A percentile compares a stretch with the other conserved stretches of the same genome.
These are phyloP conservation scores for Urocynchramus pylzowi DNA, from an alignment of 2,113 vertebrate species.

Conservation along the genomic window DNA sequence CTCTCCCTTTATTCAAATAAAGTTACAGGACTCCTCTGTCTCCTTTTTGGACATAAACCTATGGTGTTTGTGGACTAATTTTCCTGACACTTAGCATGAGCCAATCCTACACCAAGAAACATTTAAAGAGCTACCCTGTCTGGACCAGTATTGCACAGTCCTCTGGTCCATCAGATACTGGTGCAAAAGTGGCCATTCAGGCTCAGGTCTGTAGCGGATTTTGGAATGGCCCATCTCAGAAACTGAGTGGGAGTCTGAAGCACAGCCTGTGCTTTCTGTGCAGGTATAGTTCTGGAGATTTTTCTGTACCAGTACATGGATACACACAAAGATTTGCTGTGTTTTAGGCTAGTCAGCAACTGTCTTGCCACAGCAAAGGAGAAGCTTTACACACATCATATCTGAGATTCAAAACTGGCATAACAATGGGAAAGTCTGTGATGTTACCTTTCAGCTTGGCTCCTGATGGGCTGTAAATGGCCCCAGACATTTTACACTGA, in stretches of 20 bases:
- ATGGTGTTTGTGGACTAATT: not conserved
- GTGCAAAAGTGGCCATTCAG: not conserved
- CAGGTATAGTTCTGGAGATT: not conserved
- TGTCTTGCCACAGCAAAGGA: not conserved
- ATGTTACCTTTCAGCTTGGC: not conserved
- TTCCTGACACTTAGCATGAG: not conserved
- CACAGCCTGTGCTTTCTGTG: not conserved
- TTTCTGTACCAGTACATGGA: not conserved
- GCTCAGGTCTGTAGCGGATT: not conserved
- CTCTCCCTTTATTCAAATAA: not conserved
- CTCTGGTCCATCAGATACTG: not conserved
- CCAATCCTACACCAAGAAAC: not conserved
- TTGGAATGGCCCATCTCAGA: not conserved
- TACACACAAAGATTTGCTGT: not conserved
- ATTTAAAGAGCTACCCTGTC: not conserved
- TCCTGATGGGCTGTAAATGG: not conserved
- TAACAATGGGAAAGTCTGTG: not conserved
- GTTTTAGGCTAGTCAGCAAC: not conserved
- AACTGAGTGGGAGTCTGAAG: not conserved
- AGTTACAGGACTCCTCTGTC: not conserved
- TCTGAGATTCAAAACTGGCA: not conserved
- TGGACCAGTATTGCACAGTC: not conserved
- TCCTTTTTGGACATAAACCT: not conserved
- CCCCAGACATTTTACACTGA: not conserved
- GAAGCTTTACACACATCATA: not conserved